Evolutionary conservation across 2,797 vertebrate species (phyloP).

Genomic region (Rhabdomys pumilio): DNA sequence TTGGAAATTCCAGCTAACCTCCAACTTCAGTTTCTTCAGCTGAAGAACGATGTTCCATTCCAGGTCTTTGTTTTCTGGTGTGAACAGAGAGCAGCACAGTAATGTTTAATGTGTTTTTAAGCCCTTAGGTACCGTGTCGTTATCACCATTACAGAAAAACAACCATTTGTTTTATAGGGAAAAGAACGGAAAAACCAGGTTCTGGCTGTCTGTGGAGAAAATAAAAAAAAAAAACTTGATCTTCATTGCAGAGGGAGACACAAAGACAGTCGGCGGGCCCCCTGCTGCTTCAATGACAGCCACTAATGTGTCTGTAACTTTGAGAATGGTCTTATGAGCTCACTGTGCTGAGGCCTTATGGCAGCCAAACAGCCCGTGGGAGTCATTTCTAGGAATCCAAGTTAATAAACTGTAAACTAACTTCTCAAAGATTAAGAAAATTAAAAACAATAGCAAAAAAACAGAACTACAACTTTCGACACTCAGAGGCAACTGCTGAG

Average conservation of each 20-base stretch:
- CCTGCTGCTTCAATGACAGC: conserved; percentile 87
- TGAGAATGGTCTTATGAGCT: conserved; percentile 86
- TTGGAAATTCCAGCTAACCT: neutral
- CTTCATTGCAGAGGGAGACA: conserved; percentile 59
- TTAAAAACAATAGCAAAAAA: conserved; percentile 65
- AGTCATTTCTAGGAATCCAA: conserved; percentile 87
- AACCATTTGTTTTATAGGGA: conserved; percentile 45
- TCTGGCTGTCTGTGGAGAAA: conserved; percentile 55
- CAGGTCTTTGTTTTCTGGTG: neutral
- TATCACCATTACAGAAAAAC: conserved; percentile 67
- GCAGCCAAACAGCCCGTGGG: conserved; percentile 84
- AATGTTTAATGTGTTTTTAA: neutral
- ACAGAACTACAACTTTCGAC: conserved; percentile 82
- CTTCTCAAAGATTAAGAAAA: conserved; percentile 81
- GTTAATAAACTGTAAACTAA: conserved; percentile 89
- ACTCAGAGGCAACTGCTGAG: conserved; percentile 80
- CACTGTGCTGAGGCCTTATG: conserved; percentile 85
- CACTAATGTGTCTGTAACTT: conserved; percentile 86
- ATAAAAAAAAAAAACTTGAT: conserved; percentile 61
- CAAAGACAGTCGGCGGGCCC: conserved; percentile 76
- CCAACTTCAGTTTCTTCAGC: neutral
- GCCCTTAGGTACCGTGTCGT: neutral
- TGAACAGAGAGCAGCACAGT: neutral
- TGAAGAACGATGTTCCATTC: neutral
- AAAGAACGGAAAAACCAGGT: conserved; percentile 34